Evolutionary conservation across 2,797 vertebrate genomes (phyloP), one percentile per base, ranked within the genome.

Genomic region (Hybognathus amarus): DNA sequence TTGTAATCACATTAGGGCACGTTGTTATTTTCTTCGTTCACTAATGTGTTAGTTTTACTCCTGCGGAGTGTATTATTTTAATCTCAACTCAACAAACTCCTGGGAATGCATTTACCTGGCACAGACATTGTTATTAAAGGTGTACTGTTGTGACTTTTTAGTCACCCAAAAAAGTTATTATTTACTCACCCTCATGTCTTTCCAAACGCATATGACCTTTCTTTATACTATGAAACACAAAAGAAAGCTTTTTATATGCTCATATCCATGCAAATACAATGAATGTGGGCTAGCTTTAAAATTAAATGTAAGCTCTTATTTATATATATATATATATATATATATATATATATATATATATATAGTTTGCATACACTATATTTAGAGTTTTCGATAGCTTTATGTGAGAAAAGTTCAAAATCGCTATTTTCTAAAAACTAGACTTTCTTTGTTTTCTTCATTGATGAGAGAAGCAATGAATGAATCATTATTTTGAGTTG

Each of bases 1-100:
- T 75, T 79, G 63, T 70, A 82, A 85, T 85, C 71, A 79, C 79
- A 85, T 85, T 80, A 79, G 66, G 59, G 22, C 11, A 0, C 4
- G 2, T 82, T 77, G 61, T 56, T 50, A 67, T 83, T 79, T 66
- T 73, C 15, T 47, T 67, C 5, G 13, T 59, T 52, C 59, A n/a
- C 45, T 82, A 42, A 77, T 82, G 52, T 75, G 50, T n/a, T 52
- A 56, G 71, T 76, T 80, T 76, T 77, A 69, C 52, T 78, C 9
- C 52, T 45, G 24, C 20, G 15, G 73, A 70, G 66, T 24, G 40
- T 47, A 42, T 67, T 69, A 56, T 61, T 78, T 77, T 70, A 38
- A 61, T 78, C 54, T 83, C 20, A 78, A 77, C 40, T 68, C 38
- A 45, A 22, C 50, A 56, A 68, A 54, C 36, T 77, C 18, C 12